Base-by-base conservation (phyloP, 2,888 invertebrate species). In the Ophion obscuratus region DNA sequence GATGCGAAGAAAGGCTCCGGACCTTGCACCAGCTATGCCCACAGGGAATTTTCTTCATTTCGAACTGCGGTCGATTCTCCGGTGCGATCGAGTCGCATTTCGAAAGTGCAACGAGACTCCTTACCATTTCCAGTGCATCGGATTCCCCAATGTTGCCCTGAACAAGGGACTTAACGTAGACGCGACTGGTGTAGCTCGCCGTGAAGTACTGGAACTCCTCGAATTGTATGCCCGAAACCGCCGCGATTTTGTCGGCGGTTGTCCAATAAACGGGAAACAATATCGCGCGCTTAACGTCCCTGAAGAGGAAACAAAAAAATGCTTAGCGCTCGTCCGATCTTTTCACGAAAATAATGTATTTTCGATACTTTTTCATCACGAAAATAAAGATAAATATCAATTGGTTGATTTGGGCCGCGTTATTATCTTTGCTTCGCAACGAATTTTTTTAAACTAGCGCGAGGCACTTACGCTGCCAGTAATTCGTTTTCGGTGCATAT, bases 131-230 rank as follows among this genome's bases (percentile, higher is more conserved):
- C 27, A 96, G 93, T 0, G 97, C 97, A 11, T 96, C 94, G 73
- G 96, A 94, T 94, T 96, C 95, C 0, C 95, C 95, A n/a, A 98
- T 94, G 93, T 98, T 98, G 11, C 98, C 98, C 94, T 98, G 97
- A 75, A 98, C 95, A 68, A 98, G 94, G 4, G 96, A 95, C 94
- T 97, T 97, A 53, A 97, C 94, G 90, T 96, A 97, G 83, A 97
- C 92, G 77, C 95, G 95, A 47, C 95, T 94, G 3, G 96, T 95
- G 85, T 96, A 95, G 2, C 31, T 31, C 4, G 31, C 31, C 4
- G 31, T 31, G 31, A 31, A 31, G 31, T 31, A 4, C 31, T 4
- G 92, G 83, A 98, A 95, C 77, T 96, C 96, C 0, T 95, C 93
- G 17, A 96, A 95, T 0, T 95, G 95, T 2, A 97, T 92, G 10